Evolutionary conservation across 2,113 vertebrate genomes (phyloP).

Genomic region (Physeter macrocephalus): DNA sequence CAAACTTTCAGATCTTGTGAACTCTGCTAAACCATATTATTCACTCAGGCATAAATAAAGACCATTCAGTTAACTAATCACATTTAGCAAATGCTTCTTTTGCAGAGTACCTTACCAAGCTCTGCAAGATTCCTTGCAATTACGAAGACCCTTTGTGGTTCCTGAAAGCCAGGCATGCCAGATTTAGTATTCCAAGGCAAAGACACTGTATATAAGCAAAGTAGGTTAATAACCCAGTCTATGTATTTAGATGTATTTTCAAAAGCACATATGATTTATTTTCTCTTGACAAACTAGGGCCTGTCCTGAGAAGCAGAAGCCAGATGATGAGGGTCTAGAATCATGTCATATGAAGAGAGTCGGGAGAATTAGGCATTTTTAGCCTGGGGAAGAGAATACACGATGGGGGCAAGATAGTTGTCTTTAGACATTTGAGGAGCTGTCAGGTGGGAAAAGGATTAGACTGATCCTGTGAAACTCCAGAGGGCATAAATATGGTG

Average conservation of each 20-base stretch:
- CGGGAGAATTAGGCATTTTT: constrained; percentile 14
- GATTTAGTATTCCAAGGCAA: not conserved
- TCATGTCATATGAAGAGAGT: not conserved
- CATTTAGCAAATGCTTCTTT: not conserved
- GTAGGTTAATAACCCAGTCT: not conserved
- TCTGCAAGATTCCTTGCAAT: not conserved
- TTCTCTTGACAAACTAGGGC: not conserved
- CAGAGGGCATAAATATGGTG: not conserved
- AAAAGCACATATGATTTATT: not conserved
- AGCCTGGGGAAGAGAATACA: constrained; percentile 20
- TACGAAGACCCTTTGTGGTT: not conserved
- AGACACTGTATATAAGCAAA: not conserved
- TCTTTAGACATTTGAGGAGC: constrained; percentile 44
- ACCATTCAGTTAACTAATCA: not conserved
- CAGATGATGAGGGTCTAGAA: not conserved
- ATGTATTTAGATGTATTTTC: not conserved
- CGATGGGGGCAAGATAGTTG: constrained; percentile 3
- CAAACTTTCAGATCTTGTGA: not conserved
- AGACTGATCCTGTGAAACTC: not conserved
- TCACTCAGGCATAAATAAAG: not conserved
- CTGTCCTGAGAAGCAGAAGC: not conserved
- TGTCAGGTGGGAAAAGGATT: constrained; percentile 50
- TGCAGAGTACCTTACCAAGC: not conserved
- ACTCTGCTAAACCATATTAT: not conserved
- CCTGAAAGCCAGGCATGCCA: not conserved